Percentiles rank a stretch among this genome's conserved stretches.
Evolutionary conservation across 1,140 invertebrate genomes (phyloP).

Genomic region (Ruditapes philippinarum): DNA sequence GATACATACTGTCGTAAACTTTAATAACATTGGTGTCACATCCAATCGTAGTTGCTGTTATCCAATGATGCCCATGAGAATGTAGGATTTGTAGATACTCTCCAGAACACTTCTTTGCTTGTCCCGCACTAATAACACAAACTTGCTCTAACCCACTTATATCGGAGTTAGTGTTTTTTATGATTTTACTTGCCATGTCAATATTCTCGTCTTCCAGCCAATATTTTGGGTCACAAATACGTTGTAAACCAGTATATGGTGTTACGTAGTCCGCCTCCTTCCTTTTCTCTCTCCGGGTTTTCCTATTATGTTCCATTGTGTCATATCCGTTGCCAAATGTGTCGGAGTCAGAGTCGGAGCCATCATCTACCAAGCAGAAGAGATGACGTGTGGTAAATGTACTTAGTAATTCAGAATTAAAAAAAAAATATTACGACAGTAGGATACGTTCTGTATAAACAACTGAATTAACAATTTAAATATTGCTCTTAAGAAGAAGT

Average conservation of each 20-base stretch:
- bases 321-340: not conserved
- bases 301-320: not conserved
- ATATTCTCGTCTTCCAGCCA: conserved; percentile 52
- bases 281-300: not conserved
- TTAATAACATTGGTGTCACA: not conserved
- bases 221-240: conserved; percentile 8
- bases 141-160: conserved; percentile 54
- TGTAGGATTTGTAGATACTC: conserved; percentile 51
- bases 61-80: conserved; percentile 52
- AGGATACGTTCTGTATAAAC: too few species aligned
- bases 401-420: not conserved
- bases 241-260: not conserved
- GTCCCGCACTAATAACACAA: conserved; percentile 15
- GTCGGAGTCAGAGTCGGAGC: not conserved
- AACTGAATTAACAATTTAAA: too few species aligned
- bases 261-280: not conserved
- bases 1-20: conserved; percentile 55
- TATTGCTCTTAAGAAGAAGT: too few species aligned
- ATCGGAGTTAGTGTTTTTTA: not conserved
- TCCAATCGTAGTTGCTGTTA: conserved; percentile 11
- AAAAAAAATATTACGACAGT: too few species aligned
- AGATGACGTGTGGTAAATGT: not conserved
- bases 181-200: conserved; percentile 20
- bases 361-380: conserved; percentile 40
- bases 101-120: not conserved